Evolutionary conservation across 2,888 invertebrate species (phyloP), one percentile per base, ranked within the genome.

Genomic region (Thysanoteuthis rhombus): DNA sequence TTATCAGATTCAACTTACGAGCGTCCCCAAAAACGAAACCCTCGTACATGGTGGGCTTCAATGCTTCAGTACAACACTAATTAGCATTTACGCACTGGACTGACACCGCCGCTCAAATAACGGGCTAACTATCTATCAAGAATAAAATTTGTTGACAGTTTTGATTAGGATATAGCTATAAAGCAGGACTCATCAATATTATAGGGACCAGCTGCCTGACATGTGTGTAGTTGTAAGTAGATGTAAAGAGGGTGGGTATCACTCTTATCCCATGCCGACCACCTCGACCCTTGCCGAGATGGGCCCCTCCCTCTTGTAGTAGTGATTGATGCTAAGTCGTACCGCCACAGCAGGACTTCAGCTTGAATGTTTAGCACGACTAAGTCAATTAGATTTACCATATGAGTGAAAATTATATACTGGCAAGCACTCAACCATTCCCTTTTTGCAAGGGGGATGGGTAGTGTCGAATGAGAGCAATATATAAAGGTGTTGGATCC

Each of bases 371-470:
- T 75, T 75, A n/a, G 8, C 75, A 19, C 12, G 75, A 75, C n/a
- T n/a, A 75, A 75, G 75, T 75, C 75, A 75, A 75, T 75, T 75
- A 75, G 75, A 75, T 75, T 75, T 75, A 75, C 75, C 75, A 75
- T 75, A 75, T 75, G 75, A 75, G n/a, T 47, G n/a, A 10, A 75
- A 75, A 75, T 75, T 75, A 75, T 75, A 75, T 75, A n/a, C 75
- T n/a, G 10, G 32, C 75, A n/a, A n/a, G n/a, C n/a, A 75, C n/a
- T 8, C 75, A 75, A 75, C 32, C n/a, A 32, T 75, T 75, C n/a
- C n/a, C n/a, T 75, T 58, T n/a, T 58, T 75, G 32, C n/a, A n/a
- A 58, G 28, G 8, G 32, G 0, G 58, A 6, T 25, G 32, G 58
- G 32, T 28, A 58, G 58, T n/a, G n/a, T n/a, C n/a, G n/a, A n/a